These are phyloP conservation scores for Smittia aterrima DNA, from an alignment of 2,888 invertebrate genomes.

Conservation along the genomic window DNA sequence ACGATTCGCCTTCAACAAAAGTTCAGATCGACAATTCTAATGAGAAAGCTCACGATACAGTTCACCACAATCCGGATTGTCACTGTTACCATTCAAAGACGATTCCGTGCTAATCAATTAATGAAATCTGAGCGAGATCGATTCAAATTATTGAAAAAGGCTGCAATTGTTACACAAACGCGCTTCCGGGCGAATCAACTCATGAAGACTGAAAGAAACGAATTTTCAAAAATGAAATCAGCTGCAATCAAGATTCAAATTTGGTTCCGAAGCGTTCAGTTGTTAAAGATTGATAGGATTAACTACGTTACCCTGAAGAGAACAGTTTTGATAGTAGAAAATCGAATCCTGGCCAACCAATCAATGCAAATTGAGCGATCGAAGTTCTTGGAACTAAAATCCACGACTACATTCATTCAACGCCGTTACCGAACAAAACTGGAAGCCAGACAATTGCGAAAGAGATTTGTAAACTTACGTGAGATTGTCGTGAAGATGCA, in stretches of 20 bases:
- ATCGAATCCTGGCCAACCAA: slow-evolving; percentile 55
- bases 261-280: slow-evolving; percentile 50
- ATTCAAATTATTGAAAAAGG: slow-evolving; percentile 46
- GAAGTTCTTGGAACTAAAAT: slow-evolving; percentile 52
- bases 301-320: slow-evolving; percentile 43
- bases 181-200: slow-evolving; percentile 46
- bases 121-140: slow-evolving; percentile 47
- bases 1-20: slow-evolving; percentile 52
- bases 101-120: slow-evolving; percentile 51
- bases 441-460: slow-evolving; percentile 47
- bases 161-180: slow-evolving; percentile 46
- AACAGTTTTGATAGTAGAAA: slow-evolving; percentile 47
- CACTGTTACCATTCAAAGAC: slow-evolving; percentile 52
- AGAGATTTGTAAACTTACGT: slow-evolving; percentile 45
- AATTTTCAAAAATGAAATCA: background rate
- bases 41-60: slow-evolving; percentile 44
- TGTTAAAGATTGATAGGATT: slow-evolving; percentile 45
- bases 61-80: slow-evolving; percentile 45
- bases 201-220: slow-evolving; percentile 47
- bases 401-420: slow-evolving; percentile 56
- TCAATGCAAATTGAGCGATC: slow-evolving; percentile 52
- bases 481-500: slow-evolving; percentile 54
- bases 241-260: slow-evolving; percentile 50
- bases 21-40: slow-evolving; percentile 51
- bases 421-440: slow-evolving; percentile 53